These are phyloP conservation scores for Pachyseris speciosa DNA, from an alignment of 64 coral and sea anemone genomes.

Conservation along the genomic window DNA sequence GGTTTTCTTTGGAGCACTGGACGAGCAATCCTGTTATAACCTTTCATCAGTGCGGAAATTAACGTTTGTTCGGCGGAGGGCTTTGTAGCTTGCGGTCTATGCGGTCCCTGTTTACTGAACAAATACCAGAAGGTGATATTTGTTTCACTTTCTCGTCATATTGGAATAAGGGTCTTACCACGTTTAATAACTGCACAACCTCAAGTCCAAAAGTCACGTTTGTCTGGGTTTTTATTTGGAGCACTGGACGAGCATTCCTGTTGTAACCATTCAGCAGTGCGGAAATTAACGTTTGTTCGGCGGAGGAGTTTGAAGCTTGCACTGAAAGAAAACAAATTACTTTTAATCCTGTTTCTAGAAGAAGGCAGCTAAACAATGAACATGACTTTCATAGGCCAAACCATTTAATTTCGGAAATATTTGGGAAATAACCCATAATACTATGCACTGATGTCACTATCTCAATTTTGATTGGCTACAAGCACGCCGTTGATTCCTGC, in stretches of 20 bases:
- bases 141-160: no score
- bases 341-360: no score
- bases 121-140: no score
- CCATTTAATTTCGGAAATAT: no score
- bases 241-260: conserved; percentile 69
- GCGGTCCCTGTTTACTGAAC: no score
- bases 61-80: conserved; percentile 69
- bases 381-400: no score
- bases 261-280: conserved; percentile 51
- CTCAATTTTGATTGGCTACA: no score
- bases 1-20: conserved; percentile 54
- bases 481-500: no score
- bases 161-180: conserved; percentile 49
- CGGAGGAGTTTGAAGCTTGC: conserved; percentile 35
- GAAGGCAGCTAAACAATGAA: no score
- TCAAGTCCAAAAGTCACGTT: conserved; percentile 92
- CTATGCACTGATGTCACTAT: no score
- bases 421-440: no score
- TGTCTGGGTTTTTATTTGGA: conserved; percentile 34
- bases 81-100: conserved; percentile 21
- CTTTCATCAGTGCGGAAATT: conserved; percentile 34
- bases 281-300: conserved; percentile 66
- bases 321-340: conserved; percentile 6
- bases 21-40: conserved; percentile 63
- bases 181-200: conserved; percentile 88